These are phyloP conservation scores for Amphipoea oculea DNA, from an alignment of 2,888 invertebrate species.

Conservation along the genomic window DNA sequence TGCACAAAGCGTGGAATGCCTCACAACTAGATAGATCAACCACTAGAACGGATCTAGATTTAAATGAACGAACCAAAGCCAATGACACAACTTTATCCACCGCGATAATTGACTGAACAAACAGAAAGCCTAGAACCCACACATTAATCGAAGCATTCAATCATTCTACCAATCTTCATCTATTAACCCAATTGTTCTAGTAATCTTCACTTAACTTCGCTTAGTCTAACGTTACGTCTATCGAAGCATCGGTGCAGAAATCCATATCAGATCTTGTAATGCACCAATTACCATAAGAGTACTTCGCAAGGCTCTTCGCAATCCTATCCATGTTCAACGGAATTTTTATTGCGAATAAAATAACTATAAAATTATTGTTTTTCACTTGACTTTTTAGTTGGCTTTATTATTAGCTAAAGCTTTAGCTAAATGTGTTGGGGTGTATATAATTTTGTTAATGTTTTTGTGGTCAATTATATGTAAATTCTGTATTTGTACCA, in stretches of 20 bases:
- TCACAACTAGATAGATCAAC: background rate
- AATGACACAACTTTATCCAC: background rate
- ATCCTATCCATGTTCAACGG: constrained; percentile 37
- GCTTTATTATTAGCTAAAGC: constrained; percentile 17
- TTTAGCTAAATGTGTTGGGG: background rate
- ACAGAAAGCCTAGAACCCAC: background rate
- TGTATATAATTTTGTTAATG: background rate
- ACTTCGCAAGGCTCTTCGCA: constrained; percentile 49
- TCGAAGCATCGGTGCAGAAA: constrained; percentile 71
- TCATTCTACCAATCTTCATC: constrained; percentile 21
- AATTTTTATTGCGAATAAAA: constrained; percentile 52
- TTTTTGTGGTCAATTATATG: background rate
- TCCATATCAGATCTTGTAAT: constrained; percentile 82
- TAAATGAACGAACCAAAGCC: background rate
- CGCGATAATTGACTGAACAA: background rate
- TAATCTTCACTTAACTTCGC: constrained; percentile 31
- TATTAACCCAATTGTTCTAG: constrained; percentile 38
- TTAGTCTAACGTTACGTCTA: constrained; percentile 40
- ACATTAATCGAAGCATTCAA: constrained; percentile 29
- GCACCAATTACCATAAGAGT: constrained; percentile 79
- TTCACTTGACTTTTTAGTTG: constrained; percentile 20
- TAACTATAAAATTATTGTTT: constrained; percentile 47
- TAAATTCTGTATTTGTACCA: background rate
- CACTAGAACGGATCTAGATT: too few species aligned
- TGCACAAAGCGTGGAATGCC: background rate